Conservation (phyloP, 2,888 invertebrate genomes). For the Athrips mouffetella region DNA sequence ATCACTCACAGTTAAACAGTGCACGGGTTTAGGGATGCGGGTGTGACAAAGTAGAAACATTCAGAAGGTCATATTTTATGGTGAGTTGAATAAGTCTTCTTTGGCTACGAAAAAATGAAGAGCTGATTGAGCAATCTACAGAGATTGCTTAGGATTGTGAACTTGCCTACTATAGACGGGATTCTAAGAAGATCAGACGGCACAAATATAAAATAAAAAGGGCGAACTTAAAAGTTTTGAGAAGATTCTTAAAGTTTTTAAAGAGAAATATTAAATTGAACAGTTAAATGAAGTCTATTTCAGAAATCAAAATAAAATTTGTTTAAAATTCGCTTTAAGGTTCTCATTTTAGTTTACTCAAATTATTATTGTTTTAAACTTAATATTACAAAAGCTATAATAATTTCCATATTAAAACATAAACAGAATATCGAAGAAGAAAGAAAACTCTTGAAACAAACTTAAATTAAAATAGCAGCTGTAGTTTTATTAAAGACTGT, state of each 20-base stretch:
- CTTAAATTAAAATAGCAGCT: slow-evolving; percentile 32
- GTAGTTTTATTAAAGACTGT: slow-evolving; percentile 21
- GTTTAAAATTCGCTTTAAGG: neutral
- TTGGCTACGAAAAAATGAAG: slow-evolving; percentile 67
- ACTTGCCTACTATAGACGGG: slow-evolving; percentile 21
- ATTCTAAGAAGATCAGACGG: slow-evolving; percentile 17
- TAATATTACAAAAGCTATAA: neutral
- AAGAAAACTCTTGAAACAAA: slow-evolving; percentile 31
- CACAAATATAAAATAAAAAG: slow-evolving; percentile 15
- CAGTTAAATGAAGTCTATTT: slow-evolving; percentile 1
- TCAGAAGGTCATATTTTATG: slow-evolving; percentile 67
- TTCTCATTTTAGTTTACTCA: neutral
- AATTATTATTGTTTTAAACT: neutral
- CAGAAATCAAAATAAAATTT: neutral
- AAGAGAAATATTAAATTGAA: neutral
- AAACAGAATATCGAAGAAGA: slow-evolving; percentile 32
- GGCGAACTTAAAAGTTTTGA: neutral
- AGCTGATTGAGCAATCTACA: slow-evolving; percentile 54
- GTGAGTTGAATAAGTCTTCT: slow-evolving; percentile 63
- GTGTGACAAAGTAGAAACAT: slow-evolving; percentile 71
- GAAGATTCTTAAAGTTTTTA: neutral
- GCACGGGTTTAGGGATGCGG: slow-evolving; percentile 72
- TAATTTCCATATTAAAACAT: slow-evolving; percentile 17
- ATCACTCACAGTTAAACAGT: slow-evolving; percentile 73
- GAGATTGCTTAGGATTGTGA: slow-evolving; percentile 42